Percentiles rank a stretch among this genome's conserved stretches.
phyloP scores from a whole-genome alignment of 2,888 invertebrate species.

The Epirrita christyi region DNA sequence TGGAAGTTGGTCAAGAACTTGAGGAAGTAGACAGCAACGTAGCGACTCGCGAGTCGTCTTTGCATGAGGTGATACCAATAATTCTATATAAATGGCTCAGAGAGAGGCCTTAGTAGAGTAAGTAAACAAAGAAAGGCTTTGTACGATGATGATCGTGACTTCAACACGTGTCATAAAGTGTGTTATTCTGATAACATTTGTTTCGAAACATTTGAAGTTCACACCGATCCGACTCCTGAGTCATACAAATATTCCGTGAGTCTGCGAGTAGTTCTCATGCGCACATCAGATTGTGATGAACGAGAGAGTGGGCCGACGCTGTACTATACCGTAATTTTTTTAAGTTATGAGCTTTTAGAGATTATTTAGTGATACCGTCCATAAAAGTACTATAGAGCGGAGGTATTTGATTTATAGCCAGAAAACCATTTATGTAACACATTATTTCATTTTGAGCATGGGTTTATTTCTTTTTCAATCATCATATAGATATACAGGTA shows the following conservation, averaged over 20 bases:
- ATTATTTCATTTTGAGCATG: too few relatives aligned
- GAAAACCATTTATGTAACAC: too few relatives aligned
- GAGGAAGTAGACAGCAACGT: background rate
- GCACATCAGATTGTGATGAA: constrained; percentile 66
- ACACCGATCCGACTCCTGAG: constrained; percentile 55
- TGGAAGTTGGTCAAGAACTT: too few relatives aligned
- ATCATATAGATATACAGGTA: too few relatives aligned
- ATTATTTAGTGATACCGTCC: background rate
- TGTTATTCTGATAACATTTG: constrained; percentile 41
- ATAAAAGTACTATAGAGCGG: too few relatives aligned
- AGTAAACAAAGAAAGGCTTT: background rate
- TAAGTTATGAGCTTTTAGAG: constrained; percentile 28
- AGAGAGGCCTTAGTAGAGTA: background rate
- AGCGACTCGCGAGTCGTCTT: background rate
- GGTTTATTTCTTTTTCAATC: too few relatives aligned
- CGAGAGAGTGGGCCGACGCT: constrained; percentile 61
- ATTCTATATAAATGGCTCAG: too few relatives aligned
- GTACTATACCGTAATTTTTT: constrained; percentile 47
- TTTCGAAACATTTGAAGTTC: constrained; percentile 47
- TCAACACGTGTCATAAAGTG: constrained; percentile 11
- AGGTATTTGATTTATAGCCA: too few relatives aligned
- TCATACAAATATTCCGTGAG: constrained; percentile 60
- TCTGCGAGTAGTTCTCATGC: constrained; percentile 72
- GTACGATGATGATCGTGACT: background rate
- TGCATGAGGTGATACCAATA: background rate